Evolutionary conservation across 2,888 invertebrate genomes (phyloP), one percentile per base, ranked within the genome.

Genomic region (Philonicus albiceps): DNA sequence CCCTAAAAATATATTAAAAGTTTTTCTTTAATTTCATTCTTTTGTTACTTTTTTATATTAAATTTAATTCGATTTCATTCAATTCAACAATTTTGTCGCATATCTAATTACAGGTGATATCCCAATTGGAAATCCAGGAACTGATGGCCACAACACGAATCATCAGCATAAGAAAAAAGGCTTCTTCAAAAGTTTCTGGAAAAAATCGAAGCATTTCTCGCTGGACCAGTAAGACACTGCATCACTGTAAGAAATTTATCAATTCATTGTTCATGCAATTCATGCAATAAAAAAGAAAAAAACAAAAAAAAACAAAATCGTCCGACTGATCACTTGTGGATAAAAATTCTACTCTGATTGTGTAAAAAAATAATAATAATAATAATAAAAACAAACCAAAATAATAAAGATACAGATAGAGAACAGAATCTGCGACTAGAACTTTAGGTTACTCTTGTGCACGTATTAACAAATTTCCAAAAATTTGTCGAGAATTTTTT

Each of bases 151-250:
- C 5, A 72, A 2, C 27, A 43, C 37, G 3, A 85, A 86, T 80
- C 90, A 90, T 85, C 90, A 91, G 86, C 96, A 96, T 89, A 97
- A 96, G 93, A 96, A 97, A 92, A 96, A 96, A 93, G 96, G 97
- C 89, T 97, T 97, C 92, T 97, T 97, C 93, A 96, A 96, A 93
- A 96, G 95, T 92, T 95, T 97, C 89, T 97, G 97, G 97, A 97
- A 97, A 93, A 95, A 96, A 90, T 97, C 97, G 89, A 95, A 96
- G 89, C 96, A 97, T 91, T 96, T 97, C 91, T 97, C 97, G 88
- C 93, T 97, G 92, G 97, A 97, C 93, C 96, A 97, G 93, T 96
- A 96, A 88, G 43, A 72, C 31, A 34, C 40, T 13, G 22, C 11
- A n/a, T 64, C 22, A 11, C 64, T 64, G 64, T 64, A 64, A 64